Evolutionary conservation across 2,113 vertebrate genomes (phyloP).

Genomic region (Alosa alosa): DNA sequence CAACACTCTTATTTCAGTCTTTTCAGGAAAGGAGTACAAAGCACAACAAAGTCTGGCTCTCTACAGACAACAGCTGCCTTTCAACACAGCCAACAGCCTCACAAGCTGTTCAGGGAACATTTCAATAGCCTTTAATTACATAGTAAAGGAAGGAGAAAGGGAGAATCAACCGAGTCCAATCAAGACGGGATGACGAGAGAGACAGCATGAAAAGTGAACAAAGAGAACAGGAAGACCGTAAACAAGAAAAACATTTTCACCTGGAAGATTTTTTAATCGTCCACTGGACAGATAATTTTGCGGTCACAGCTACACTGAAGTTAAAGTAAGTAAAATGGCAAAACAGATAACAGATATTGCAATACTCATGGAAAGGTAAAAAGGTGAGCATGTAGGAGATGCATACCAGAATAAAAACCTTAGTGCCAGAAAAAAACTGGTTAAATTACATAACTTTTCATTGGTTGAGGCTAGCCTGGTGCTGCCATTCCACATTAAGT

Average conservation of each 20-base stretch:
- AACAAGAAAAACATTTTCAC: neutral
- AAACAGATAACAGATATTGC: too few relatives aligned
- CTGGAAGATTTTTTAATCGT: neutral
- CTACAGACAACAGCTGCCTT: neutral
- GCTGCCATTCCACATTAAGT: neutral
- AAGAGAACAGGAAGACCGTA: neutral
- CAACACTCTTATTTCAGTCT: neutral
- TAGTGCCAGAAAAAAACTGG: neutral
- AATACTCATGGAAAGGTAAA: too few relatives aligned
- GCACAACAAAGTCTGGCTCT: neutral
- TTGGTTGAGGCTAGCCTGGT: neutral
- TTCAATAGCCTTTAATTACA: constrained; percentile 32
- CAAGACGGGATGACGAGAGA: neutral
- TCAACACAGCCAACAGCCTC: constrained; percentile 8
- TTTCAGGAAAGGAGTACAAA: neutral
- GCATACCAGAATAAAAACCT: neutral
- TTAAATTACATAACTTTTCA: too few relatives aligned
- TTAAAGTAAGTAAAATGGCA: too few relatives aligned
- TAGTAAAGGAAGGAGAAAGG: neutral
- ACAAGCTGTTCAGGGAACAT: neutral
- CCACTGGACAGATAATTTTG: neutral
- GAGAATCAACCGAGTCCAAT: neutral
- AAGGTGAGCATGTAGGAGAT: neutral
- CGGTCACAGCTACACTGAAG: too few relatives aligned
- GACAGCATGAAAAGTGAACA: neutral